A percentile compares a stretch with the other conserved stretches of the same genome.
Conservation (phyloP, 2,113 vertebrate species). For the Microtus ochrogaster region DNA sequence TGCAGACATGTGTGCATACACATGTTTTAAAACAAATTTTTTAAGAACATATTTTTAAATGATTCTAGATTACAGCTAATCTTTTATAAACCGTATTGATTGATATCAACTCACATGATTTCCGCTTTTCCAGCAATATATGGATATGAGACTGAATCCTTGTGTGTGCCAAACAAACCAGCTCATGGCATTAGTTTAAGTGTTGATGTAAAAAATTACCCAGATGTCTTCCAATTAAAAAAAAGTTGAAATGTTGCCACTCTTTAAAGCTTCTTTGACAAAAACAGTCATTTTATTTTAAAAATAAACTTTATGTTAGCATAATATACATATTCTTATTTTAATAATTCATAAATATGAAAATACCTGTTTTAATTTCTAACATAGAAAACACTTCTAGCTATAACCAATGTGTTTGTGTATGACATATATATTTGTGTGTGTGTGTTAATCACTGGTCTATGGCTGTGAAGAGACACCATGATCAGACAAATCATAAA, state of each 20-base stretch:
- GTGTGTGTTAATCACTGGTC: not conserved
- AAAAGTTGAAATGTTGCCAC: not conserved
- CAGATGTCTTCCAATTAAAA: not conserved
- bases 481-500: not conserved
- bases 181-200: not conserved
- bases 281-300: constrained; percentile 28
- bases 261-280: not conserved
- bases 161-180: not conserved
- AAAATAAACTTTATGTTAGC: constrained; percentile 13
- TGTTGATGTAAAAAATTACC: not conserved
- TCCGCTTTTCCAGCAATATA: not conserved
- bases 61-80: not conserved
- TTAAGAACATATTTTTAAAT: not conserved
- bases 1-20: not conserved
- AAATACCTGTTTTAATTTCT: constrained; percentile 32
- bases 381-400: not conserved
- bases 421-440: not conserved
- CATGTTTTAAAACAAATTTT: not conserved
- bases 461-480: not conserved
- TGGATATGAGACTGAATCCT: not conserved
- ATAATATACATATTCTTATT: not conserved
- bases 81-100: not conserved
- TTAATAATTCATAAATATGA: not conserved
- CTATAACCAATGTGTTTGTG: not conserved
- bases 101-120: not conserved